Evolutionary conservation across 2,113 vertebrate species (phyloP).

Genomic region (Procavia capensis): DNA sequence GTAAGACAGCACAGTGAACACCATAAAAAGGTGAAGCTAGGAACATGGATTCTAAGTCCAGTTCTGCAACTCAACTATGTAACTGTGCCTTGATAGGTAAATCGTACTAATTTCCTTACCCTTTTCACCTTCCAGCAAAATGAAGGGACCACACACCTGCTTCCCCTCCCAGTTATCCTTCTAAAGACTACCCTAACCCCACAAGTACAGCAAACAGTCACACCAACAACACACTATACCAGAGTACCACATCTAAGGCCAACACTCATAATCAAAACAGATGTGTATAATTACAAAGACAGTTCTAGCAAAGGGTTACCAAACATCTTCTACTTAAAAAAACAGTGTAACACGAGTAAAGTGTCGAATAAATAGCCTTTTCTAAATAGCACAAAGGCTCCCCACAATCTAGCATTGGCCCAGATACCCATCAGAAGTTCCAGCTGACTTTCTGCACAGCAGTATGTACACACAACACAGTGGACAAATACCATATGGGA

Average conservation of each 20-base stretch:
- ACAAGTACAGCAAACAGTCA: not conserved
- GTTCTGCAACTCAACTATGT: not conserved
- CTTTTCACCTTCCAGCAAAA: not conserved
- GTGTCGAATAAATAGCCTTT: not conserved
- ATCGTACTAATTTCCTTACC: not conserved
- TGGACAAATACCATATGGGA: not conserved
- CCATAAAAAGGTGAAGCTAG: no score
- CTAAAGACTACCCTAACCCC: not conserved
- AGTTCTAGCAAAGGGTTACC: not conserved
- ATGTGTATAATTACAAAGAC: not conserved
- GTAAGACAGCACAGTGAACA: not conserved
- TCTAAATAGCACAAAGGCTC: not conserved
- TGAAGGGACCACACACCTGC: not conserved
- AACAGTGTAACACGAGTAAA: not conserved
- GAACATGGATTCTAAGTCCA: not conserved
- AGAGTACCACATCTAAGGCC: not conserved
- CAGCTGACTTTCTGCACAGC: not conserved
- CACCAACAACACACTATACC: not conserved
- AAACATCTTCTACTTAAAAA: not conserved
- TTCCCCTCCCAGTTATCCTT: not conserved
- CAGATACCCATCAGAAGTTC: not conserved
- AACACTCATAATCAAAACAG: not conserved
- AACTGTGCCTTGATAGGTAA: not conserved
- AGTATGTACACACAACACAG: not conserved
- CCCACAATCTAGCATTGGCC: not conserved